Evolutionary conservation across 1,140 invertebrate genomes (phyloP).

Genomic region (Leptinotarsa lineolata): DNA sequence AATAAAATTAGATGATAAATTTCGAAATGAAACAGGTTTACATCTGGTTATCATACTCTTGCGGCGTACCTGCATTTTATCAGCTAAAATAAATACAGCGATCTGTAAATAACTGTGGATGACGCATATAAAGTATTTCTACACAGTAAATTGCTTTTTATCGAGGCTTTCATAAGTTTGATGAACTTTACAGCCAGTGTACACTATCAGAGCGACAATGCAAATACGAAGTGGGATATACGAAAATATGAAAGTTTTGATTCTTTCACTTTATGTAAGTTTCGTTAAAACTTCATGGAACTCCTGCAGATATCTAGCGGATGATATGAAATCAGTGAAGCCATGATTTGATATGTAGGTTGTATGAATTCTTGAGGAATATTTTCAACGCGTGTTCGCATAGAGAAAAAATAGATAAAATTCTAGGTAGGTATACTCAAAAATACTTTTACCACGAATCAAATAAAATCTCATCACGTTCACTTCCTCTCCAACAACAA

Average conservation of each 20-base stretch:
- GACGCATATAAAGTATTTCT: not conserved
- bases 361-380: too few relatives aligned
- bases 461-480: too few relatives aligned
- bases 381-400: too few relatives aligned
- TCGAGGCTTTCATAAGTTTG: not conserved
- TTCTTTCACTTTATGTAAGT: too few relatives aligned
- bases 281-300: too few relatives aligned
- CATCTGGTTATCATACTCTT: constrained; percentile 2
- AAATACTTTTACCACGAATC: too few relatives aligned
- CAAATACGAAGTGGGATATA: not conserved
- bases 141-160: not conserved
- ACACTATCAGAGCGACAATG: not conserved
- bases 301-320: too few relatives aligned
- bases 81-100: not conserved
- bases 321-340: too few relatives aligned
- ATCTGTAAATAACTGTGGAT: not conserved
- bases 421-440: too few relatives aligned
- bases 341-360: too few relatives aligned
- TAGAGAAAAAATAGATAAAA: too few relatives aligned
- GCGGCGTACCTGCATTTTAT: not conserved
- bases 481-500: too few relatives aligned
- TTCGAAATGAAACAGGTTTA: not conserved
- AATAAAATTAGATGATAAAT: not conserved
- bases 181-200: not conserved
- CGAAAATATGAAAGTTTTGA: not conserved